phyloP scores from a whole-genome alignment of 2,888 invertebrate genomes.

The Cantharis nigra region DNA sequence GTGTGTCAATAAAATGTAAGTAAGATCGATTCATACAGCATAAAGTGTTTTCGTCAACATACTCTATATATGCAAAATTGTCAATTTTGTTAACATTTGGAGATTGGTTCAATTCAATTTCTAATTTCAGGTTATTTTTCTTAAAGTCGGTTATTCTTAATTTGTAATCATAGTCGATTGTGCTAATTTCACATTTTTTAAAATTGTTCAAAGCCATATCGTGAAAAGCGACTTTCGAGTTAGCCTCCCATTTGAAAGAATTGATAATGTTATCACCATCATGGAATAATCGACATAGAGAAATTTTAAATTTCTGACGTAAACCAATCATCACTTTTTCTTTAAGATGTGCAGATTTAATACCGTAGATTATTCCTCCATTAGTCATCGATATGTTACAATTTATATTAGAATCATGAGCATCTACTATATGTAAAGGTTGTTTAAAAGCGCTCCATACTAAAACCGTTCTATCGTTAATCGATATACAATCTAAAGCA shows the following conservation, averaged over 20 bases:
- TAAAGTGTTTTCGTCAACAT: slow-evolving; percentile 8
- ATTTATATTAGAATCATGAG: not conserved
- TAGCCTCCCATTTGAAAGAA: not conserved
- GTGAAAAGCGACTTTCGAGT: not conserved
- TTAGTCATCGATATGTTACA: not conserved
- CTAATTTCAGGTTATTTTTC: not conserved
- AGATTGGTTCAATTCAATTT: not conserved
- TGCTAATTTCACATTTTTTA: not conserved
- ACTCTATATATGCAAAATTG: slow-evolving; percentile 6
- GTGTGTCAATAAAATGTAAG: slow-evolving; percentile 11
- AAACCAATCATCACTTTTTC: not conserved
- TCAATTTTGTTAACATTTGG: not conserved
- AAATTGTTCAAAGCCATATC: slow-evolving; percentile 9
- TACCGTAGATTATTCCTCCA: slow-evolving; percentile 6
- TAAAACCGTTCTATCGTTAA: slow-evolving; percentile 2
- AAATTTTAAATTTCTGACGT: slow-evolving; percentile 10
- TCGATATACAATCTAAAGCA: slow-evolving; percentile 7
- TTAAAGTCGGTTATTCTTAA: slow-evolving; percentile 7
- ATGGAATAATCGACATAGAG: not conserved
- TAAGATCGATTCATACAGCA: slow-evolving; percentile 13
- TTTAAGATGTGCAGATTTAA: not conserved
- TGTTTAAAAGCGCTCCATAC: not conserved
- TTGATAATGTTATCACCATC: not conserved
- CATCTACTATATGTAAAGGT: not conserved
- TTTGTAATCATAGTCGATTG: slow-evolving; percentile 2